Percentiles rank a stretch among this genome's conserved stretches.
phyloP scores from a whole-genome alignment of 1,140 invertebrate species.

The Ceratosolen solmsi region DNA sequence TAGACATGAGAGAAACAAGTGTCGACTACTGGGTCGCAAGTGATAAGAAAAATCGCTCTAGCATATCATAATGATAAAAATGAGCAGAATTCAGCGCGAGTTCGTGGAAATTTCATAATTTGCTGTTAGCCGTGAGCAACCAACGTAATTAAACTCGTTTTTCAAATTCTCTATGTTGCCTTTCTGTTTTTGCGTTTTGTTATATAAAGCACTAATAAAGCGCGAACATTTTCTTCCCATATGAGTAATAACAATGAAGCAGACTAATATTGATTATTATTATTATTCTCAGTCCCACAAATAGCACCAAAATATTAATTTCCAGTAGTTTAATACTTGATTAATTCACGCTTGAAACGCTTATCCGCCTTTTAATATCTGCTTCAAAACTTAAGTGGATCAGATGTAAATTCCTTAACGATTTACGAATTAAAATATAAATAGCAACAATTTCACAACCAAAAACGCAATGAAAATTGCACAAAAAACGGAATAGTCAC shows the following conservation, averaged over 20 bases:
- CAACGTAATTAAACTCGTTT: background rate
- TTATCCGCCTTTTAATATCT: background rate
- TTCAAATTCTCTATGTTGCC: background rate
- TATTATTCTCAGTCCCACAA: too few relatives aligned
- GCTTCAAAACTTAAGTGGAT: background rate
- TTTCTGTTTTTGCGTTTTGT: constrained; percentile 14
- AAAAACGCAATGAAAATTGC: too few relatives aligned
- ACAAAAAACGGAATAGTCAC: too few relatives aligned
- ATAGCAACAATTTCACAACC: too few relatives aligned
- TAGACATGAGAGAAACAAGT: background rate
- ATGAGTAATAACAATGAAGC: background rate
- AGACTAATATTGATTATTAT: background rate
- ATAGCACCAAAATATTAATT: background rate
- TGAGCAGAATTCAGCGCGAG: background rate
- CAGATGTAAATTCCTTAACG: background rate
- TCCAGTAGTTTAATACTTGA: background rate
- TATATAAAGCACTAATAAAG: background rate
- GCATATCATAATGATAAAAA: background rate
- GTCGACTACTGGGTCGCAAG: background rate
- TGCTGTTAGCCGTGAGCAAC: background rate
- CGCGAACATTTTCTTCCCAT: background rate
- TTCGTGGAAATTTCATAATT: constrained; percentile 36
- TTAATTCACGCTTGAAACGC: background rate
- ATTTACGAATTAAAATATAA: background rate
- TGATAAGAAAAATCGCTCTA: constrained; percentile 16